Percentiles rank a stretch among this genome's conserved stretches.
These are phyloP conservation scores for Bos indicus DNA, from an alignment of 2,113 vertebrate genomes.

Conservation along the genomic window DNA sequence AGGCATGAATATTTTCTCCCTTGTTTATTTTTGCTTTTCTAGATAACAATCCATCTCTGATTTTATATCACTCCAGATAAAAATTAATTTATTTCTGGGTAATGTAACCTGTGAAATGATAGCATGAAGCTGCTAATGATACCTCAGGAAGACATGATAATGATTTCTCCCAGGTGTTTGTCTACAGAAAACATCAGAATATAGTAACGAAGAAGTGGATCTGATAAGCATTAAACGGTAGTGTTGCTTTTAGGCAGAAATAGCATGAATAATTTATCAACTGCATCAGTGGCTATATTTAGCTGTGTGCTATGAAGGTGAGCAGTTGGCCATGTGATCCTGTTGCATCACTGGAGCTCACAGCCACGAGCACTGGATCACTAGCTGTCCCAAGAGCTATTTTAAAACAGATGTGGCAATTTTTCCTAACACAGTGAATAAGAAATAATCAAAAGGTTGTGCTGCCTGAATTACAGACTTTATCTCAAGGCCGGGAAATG, in stretches of 20 bases:
- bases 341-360: not conserved
- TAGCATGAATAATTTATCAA: constrained; percentile 68
- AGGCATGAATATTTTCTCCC: constrained; percentile 54
- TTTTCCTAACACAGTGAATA: not conserved
- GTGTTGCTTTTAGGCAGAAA: constrained; percentile 56
- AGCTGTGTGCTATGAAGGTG: not conserved
- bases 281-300: constrained; percentile 26
- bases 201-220: not conserved
- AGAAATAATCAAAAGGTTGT: constrained; percentile 53
- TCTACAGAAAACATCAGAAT: not conserved
- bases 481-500: not conserved
- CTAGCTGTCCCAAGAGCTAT: constrained; percentile 22
- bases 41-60: constrained; percentile 23
- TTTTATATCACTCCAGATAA: constrained; percentile 55
- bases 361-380: not conserved
- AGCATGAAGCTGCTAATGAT: not conserved
- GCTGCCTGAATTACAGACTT: constrained; percentile 37
- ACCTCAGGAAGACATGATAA: constrained; percentile 45
- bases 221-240: not conserved
- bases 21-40: constrained; percentile 54
- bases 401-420: not conserved
- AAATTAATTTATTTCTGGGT: constrained; percentile 70
- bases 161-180: constrained; percentile 33
- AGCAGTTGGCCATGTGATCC: not conserved
- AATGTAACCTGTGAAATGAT: constrained; percentile 51